Conservation (phyloP, 2,797 vertebrate genomes). For the Sylvilagus floridanus region DNA sequence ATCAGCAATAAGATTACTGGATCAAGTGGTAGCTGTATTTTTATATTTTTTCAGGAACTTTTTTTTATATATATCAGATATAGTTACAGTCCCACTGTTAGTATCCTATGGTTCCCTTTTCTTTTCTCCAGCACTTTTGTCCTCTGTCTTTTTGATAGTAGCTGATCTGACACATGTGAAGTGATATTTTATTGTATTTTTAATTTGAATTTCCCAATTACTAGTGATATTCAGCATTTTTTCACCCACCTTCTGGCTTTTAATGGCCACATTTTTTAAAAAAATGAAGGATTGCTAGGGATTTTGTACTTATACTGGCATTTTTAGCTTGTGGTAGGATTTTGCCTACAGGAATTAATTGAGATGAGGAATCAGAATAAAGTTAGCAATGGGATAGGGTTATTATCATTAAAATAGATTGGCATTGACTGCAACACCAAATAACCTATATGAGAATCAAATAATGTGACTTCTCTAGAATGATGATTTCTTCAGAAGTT, state of each 20-base stretch:
- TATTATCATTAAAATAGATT: background rate
- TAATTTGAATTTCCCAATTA: background rate
- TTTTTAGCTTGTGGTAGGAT: background rate
- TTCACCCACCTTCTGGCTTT: background rate
- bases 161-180: background rate
- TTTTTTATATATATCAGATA: background rate
- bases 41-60: background rate
- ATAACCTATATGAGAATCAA: background rate
- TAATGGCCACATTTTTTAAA: background rate
- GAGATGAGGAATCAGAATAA: background rate
- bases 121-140: background rate
- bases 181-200: background rate
- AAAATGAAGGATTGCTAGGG: background rate
- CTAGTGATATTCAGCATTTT: background rate
- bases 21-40: background rate
- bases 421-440: background rate
- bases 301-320: background rate
- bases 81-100: background rate
- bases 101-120: background rate
- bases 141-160: background rate
- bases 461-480: slow-evolving; percentile 37
- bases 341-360: background rate
- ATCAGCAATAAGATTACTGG: background rate
- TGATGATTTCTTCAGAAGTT: slow-evolving; percentile 18
- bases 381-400: background rate